Evolutionary conservation across 2,888 invertebrate genomes (phyloP), one percentile per base, ranked within the genome.

Genomic region (Chaetoderma sp.): DNA sequence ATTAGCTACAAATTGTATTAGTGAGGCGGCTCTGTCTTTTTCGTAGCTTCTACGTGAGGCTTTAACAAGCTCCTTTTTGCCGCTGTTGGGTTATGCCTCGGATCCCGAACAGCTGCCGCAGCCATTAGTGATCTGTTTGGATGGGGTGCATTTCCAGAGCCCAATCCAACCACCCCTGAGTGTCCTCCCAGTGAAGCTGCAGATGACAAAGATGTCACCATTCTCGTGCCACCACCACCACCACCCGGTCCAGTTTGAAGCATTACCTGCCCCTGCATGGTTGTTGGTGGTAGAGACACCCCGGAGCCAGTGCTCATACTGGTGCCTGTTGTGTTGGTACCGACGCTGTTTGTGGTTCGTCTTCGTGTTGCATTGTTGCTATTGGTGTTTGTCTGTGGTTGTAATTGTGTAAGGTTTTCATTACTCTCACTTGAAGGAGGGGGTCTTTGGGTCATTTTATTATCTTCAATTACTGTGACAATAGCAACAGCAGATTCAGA

Each of bases 31-130:
- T 82, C 82, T 18, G 79, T 77, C 47, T 81, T 76, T 74, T 81
- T 79, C 27, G 71, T 61, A 63, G 76, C 73, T 56, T 78, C 75
- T 47, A 80, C 81, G 73, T 80, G 75, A 73, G 80, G 83, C 72
- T 83, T 83, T 68, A 81, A 79, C 80, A 82, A 78, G 68, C 78
- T 81, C 67, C 81, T 72, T 68, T 82, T 82, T 50, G 78, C 78
- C 54, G 78, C 74, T 44, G 80, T 78, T n/a, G 79, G 80, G 61
- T 79, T 79, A 47, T 79, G 61, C 42, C 77, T 68, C 25, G 70
- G 71, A 33, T 78, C 77, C 60, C 75, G 67, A 25, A 65, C 63
- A 65, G 60, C 74, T 39, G 27, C 70, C 70, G 27, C 57, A 27
- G 55, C 47, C 18, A 60, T 57, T 28, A 56, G 32, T 16, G 49